phyloP scores from a whole-genome alignment of 2,888 invertebrate species.

The Cryptophagus acutangulus region DNA sequence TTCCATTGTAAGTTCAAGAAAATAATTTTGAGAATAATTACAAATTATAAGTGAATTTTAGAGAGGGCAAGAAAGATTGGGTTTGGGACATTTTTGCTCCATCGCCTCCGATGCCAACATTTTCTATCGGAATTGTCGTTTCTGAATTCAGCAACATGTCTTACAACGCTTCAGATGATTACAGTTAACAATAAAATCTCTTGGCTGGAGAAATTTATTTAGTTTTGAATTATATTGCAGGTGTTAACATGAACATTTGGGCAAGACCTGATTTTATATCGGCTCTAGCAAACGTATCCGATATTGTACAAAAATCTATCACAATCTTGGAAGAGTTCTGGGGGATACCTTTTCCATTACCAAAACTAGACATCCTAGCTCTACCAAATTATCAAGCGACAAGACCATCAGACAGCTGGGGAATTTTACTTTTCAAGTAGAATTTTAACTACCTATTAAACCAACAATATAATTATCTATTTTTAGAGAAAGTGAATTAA shows the following conservation, averaged over 20 bases:
- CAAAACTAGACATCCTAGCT: constrained; percentile 67
- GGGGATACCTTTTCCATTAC: constrained; percentile 60
- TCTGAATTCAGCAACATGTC: constrained; percentile 54
- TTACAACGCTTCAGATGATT: constrained; percentile 31
- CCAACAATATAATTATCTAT: constrained; percentile 13
- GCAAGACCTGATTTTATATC: constrained; percentile 59
- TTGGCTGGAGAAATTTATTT: constrained; percentile 16
- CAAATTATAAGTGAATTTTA: constrained; percentile 26
- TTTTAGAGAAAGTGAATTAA: constrained; percentile 68
- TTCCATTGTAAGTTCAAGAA: constrained; percentile 59
- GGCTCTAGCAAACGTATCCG: constrained; percentile 55
- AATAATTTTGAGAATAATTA: constrained; percentile 1
- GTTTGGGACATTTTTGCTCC: constrained; percentile 65
- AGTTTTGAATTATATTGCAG: constrained; percentile 20
- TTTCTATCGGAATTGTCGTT: constrained; percentile 67
- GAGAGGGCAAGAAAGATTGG: constrained; percentile 55
- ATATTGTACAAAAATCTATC: constrained; percentile 56
- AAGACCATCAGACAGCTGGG: constrained; percentile 75
- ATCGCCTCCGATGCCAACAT: constrained; percentile 73
- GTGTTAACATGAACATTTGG: constrained; percentile 57
- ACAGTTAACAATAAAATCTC: neutral
- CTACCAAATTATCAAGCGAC: constrained; percentile 67
- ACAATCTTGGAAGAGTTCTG: constrained; percentile 59
- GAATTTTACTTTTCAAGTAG: constrained; percentile 73
- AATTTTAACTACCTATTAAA: constrained; percentile 23